phyloP scores from a whole-genome alignment of 2,888 invertebrate genomes.

The Xanthia icteritia region DNA sequence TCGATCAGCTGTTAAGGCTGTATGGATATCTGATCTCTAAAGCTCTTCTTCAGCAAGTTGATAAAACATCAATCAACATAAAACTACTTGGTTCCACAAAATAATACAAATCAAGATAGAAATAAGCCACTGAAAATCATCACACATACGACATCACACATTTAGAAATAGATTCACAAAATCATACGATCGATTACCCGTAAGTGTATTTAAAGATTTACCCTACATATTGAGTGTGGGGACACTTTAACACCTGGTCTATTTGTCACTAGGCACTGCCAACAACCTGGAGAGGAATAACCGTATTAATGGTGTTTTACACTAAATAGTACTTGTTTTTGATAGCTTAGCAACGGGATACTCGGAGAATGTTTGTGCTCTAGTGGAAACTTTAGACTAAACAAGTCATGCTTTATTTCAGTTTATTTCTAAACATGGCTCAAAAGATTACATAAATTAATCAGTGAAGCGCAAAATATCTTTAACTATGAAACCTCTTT shows the following conservation, averaged over 20 bases:
- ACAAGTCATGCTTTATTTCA: background rate
- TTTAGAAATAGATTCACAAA: constrained; percentile 37
- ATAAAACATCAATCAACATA: background rate
- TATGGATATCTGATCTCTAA: background rate
- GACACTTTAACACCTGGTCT: constrained; percentile 40
- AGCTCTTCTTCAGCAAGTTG: background rate
- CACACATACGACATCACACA: constrained; percentile 7
- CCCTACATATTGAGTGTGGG: constrained; percentile 13
- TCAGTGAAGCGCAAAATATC: background rate
- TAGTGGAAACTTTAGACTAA: background rate
- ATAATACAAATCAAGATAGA: background rate
- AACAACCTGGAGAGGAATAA: constrained; percentile 28
- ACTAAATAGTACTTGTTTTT: constrained; percentile 3
- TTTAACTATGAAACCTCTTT: background rate
- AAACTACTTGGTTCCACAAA: background rate
- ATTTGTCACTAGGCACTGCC: constrained; percentile 33
- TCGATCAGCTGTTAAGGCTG: background rate
- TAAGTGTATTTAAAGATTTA: constrained; percentile 36
- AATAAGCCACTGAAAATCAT: constrained; percentile 7
- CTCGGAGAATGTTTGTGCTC: background rate
- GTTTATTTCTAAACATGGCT: background rate
- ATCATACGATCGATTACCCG: constrained; percentile 34
- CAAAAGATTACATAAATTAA: constrained; percentile 1
- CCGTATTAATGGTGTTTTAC: constrained; percentile 16
- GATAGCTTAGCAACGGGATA: background rate